phyloP scores from a whole-genome alignment of 2,113 vertebrate species.

The Actenoides lindsayi region DNA sequence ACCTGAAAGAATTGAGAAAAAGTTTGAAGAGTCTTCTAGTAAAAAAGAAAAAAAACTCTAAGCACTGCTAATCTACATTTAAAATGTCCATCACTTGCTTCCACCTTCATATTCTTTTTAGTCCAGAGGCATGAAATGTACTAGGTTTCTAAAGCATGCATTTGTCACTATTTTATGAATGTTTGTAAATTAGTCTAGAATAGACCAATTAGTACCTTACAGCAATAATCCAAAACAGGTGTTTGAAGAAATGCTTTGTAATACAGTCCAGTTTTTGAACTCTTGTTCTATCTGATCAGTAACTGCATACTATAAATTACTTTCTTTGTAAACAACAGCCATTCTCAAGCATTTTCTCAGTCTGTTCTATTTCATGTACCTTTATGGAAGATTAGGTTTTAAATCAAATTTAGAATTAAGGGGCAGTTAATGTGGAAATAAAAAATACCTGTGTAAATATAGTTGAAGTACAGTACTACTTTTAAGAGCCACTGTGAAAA shows the following conservation, averaged over 20 bases:
- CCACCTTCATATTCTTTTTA: slow-evolving; percentile 63
- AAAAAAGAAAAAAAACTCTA: slow-evolving; percentile 69
- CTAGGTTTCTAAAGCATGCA: slow-evolving; percentile 78
- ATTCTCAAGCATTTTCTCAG: slow-evolving; percentile 38
- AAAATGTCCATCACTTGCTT: slow-evolving; percentile 26
- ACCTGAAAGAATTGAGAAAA: slow-evolving; percentile 57
- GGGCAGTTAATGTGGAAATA: not conserved
- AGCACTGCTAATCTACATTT: not conserved
- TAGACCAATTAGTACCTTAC: slow-evolving; percentile 66
- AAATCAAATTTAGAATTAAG: not conserved
- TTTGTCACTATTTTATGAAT: slow-evolving; percentile 77
- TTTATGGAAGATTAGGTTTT: not conserved
- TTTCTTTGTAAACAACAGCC: slow-evolving; percentile 51
- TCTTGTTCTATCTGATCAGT: slow-evolving; percentile 50
- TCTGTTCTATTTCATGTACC: slow-evolving; percentile 12
- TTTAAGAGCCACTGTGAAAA: not conserved
- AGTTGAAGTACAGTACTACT: not conserved
- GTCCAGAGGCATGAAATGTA: slow-evolving; percentile 71
- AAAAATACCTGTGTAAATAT: not conserved
- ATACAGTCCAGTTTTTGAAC: slow-evolving; percentile 28
- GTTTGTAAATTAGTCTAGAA: slow-evolving; percentile 74
- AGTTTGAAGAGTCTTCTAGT: slow-evolving; percentile 15
- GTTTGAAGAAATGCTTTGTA: slow-evolving; percentile 60
- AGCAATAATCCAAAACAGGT: slow-evolving; percentile 75
- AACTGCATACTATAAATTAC: slow-evolving; percentile 44